These are phyloP conservation scores for Cryptotermes secundus DNA, from an alignment of 1,140 invertebrate species.

Conservation along the genomic window DNA sequence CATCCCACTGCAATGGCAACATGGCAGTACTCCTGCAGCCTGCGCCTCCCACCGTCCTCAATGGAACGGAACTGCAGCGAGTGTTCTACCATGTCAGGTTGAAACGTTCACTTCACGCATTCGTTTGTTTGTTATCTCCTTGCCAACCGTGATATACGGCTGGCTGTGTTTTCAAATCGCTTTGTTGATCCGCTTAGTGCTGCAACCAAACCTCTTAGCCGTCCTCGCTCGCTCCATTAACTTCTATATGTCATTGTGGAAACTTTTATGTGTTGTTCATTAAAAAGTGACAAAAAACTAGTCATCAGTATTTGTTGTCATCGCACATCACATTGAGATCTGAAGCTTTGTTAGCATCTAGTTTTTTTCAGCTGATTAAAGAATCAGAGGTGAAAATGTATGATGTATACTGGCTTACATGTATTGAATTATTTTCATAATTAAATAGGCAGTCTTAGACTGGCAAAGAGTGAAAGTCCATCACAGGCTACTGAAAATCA, in stretches of 20 bases:
- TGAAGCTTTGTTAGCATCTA: background rate
- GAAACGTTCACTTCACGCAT: background rate
- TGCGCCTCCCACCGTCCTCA: background rate
- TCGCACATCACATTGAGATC: conserved; percentile 30
- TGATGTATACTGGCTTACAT: background rate
- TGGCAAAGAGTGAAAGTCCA: too few relatives aligned
- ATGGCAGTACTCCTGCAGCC: background rate
- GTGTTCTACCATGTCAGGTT: background rate
- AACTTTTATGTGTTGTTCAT: conserved; percentile 27
- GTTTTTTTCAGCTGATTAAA: background rate
- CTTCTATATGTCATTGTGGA: conserved; percentile 21
- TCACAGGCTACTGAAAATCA: background rate
- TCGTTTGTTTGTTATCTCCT: background rate
- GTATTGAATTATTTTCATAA: too few relatives aligned
- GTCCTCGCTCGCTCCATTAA: conserved; percentile 24
- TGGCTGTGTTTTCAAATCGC: background rate
- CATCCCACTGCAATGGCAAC: background rate
- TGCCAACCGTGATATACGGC: background rate
- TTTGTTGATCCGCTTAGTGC: conserved; percentile 15
- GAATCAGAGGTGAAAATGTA: background rate
- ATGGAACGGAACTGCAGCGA: background rate
- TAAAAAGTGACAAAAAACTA: conserved; percentile 27
- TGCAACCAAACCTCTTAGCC: conserved; percentile 21
- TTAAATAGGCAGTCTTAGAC: too few relatives aligned
- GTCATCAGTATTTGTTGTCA: conserved; percentile 29